These are phyloP conservation scores for Drosophila seguyi DNA, from an alignment of 1,140 invertebrate species.

Conservation along the genomic window DNA sequence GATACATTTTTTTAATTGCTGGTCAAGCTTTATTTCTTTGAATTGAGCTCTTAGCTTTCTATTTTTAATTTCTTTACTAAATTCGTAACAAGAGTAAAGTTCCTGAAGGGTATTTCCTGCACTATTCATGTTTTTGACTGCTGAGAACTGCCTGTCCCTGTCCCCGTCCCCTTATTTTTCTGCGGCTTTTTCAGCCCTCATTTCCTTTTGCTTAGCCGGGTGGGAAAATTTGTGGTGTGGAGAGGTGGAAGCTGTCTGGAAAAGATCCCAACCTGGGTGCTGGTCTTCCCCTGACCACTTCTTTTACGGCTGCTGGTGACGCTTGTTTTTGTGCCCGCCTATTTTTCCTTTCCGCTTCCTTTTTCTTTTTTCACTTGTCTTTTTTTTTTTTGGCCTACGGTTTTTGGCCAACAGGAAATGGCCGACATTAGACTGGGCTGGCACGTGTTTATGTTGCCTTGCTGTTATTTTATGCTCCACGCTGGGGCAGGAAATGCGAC, in stretches of 20 bases:
- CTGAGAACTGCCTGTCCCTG: neutral
- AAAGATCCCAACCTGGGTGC: constrained; percentile 34
- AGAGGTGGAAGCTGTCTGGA: constrained; percentile 36
- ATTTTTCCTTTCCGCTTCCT: constrained; percentile 24
- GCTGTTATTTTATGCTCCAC: constrained; percentile 60
- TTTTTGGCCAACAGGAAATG: constrained; percentile 77
- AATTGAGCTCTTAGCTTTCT: neutral
- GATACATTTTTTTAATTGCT: neutral
- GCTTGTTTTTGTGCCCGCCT: constrained; percentile 50
- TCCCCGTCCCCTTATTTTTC: neutral
- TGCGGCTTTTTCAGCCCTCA: constrained; percentile 26
- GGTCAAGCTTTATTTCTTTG: neutral
- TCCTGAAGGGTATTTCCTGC: constrained; percentile 21
- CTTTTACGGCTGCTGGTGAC: constrained; percentile 41
- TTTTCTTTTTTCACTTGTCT: neutral
- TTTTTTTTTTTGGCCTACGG: constrained; percentile 43
- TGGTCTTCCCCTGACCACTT: constrained; percentile 38
- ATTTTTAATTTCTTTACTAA: neutral
- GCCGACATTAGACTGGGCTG: constrained; percentile 74
- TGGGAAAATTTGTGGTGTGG: neutral
- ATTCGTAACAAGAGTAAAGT: constrained; percentile 4
- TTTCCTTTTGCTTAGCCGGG: constrained; percentile 12
- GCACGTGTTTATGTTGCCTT: constrained; percentile 72
- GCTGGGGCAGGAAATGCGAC: constrained; percentile 58
- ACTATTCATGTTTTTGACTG: constrained; percentile 3